Base-by-base conservation (phyloP, 2,888 invertebrate genomes). In the Nomada ruficornis region DNA sequence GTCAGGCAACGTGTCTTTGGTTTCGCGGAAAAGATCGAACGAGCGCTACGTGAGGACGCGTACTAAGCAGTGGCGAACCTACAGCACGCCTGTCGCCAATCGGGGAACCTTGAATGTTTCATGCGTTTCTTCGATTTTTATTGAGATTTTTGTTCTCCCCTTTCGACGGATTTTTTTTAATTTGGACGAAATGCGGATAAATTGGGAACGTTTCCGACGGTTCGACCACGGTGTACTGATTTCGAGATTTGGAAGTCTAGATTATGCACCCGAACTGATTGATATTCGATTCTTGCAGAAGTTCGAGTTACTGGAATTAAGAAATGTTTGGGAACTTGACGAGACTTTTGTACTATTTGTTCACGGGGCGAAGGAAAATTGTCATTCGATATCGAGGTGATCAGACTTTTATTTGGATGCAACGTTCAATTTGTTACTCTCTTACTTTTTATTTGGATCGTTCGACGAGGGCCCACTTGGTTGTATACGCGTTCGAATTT, bases 21-120 rank as follows among this genome's bases (percentile, higher is more conserved):
- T 88, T 93, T 92, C 93, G 93, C 91, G 89, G 93, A 93, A 93
- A 91, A 89, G 91, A 90, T 90, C 91, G 91, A 91, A 89, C 90
- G 89, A 91, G 89, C 77, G 75, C 89, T 90, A 92, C 93, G 92
- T 93, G 92, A 90, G 91, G 90, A 91, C 91, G 90, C 90, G 90
- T 89, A 89, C 88, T 86, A 91, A 91, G 87, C 80, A 80, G 23
- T 59, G 55, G 68, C 70, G 74, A 62, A 63, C 36, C 68, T 50
- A 57, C 63, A 47, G 57, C 64, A 67, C 64, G 44, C 65, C 54
- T 69, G 68, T 52, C 50, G 29, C 5, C 55, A 71, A 70, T 65
- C 71, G 69, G 23, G 44, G 63, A 84, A 64, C 87, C 87, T 84
- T 86, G 87, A 86, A 82, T 69, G 78, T 70, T 87, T 70, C 70